Evolutionary conservation across 2,113 vertebrate species (phyloP).

Genomic region (Nycticryphes semicollaris): DNA sequence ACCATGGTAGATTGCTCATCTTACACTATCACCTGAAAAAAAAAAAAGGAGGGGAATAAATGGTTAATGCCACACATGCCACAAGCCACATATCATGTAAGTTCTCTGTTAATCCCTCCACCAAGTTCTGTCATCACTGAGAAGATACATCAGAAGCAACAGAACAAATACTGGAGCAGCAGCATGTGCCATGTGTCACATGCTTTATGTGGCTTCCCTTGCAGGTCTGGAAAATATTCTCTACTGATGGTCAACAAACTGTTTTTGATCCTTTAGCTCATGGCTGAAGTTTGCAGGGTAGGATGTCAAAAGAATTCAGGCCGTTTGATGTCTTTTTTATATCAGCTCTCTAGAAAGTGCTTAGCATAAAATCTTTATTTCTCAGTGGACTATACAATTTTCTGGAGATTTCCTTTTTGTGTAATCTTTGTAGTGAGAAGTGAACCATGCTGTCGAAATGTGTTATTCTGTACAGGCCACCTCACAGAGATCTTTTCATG

Average conservation of each 20-base stretch:
- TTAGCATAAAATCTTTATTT: too few relatives aligned
- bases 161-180: neutral
- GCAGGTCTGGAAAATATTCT: neutral
- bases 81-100: neutral
- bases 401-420: too few relatives aligned
- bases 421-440: neutral
- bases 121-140: neutral
- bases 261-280: neutral
- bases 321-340: neutral
- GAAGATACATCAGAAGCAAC: neutral
- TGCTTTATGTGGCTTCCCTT: neutral
- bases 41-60: neutral
- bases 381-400: too few relatives aligned
- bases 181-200: accelerated
- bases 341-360: too few relatives aligned
- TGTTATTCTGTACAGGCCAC: neutral
- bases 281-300: neutral
- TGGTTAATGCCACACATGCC: neutral
- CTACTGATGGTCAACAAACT: neutral
- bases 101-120: neutral
- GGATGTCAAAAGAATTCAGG: neutral
- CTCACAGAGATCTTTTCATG: neutral
- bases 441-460: accelerated
- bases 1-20: neutral
- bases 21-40: neutral